These are phyloP conservation scores for Platysternon megacephalum DNA, from an alignment of 2,113 vertebrate genomes.

Conservation along the genomic window DNA sequence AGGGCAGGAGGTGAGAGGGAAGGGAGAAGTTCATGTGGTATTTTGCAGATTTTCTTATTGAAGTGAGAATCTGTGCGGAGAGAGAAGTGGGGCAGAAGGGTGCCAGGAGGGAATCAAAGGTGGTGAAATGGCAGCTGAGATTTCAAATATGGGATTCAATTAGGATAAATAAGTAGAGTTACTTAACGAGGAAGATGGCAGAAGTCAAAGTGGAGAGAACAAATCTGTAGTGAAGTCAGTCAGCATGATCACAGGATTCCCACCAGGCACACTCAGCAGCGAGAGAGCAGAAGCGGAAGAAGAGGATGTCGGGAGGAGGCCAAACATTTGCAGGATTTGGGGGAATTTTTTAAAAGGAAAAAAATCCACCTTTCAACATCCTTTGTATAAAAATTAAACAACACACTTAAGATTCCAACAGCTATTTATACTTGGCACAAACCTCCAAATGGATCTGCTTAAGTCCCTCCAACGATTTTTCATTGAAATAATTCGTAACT, in stretches of 20 bases:
- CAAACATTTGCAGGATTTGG: neutral
- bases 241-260: rapidly evolving
- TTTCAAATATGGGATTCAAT: neutral
- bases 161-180: neutral
- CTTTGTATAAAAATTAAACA: neutral
- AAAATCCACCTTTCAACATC: neutral
- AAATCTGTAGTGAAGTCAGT: neutral
- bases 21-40: neutral
- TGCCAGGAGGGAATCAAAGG: neutral
- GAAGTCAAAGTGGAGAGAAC: neutral
- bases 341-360: neutral
- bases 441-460: conserved; percentile 91
- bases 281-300: rapidly evolving
- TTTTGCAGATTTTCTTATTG: neutral
- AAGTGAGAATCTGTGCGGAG: neutral
- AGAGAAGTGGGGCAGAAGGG: neutral
- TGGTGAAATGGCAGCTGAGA: neutral
- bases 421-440: conserved; percentile 20
- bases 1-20: neutral
- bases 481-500: conserved; percentile 79
- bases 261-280: rapidly evolving
- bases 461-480: conserved; percentile 81
- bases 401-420: neutral
- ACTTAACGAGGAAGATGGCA: neutral
- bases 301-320: neutral